phyloP scores from a whole-genome alignment of 2,888 invertebrate species.

The Strigamia maritima region DNA sequence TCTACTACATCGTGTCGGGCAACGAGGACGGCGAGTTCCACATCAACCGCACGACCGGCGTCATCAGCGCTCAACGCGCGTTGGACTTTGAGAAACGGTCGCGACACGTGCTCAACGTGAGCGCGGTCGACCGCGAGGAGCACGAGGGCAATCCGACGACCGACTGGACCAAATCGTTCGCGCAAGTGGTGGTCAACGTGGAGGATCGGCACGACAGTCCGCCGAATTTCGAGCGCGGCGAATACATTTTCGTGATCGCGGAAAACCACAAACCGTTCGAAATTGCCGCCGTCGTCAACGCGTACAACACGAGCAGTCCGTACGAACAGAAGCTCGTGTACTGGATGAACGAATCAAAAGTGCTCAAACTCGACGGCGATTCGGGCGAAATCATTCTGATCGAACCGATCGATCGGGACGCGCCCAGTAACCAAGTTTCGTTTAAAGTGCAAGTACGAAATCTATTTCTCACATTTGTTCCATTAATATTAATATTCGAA shows the following conservation, averaged over 20 bases:
- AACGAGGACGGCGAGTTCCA: slow-evolving; percentile 47
- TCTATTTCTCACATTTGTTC: background rate
- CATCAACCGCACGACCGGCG: slow-evolving; percentile 46
- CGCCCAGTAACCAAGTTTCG: slow-evolving; percentile 46
- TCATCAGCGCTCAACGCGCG: slow-evolving; percentile 44
- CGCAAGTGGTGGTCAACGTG: slow-evolving; percentile 46
- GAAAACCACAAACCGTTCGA: slow-evolving; percentile 45
- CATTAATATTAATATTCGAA: background rate
- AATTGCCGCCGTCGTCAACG: slow-evolving; percentile 46
- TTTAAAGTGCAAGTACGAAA: slow-evolving; percentile 45
- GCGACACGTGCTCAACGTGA: slow-evolving; percentile 46
- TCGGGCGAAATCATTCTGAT: slow-evolving; percentile 47
- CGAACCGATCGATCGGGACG: slow-evolving; percentile 46
- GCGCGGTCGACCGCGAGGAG: slow-evolving; percentile 46
- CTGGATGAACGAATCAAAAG: slow-evolving; percentile 44
- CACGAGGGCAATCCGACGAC: slow-evolving; percentile 46
- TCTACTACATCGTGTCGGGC: slow-evolving; percentile 62
- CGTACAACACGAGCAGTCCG: slow-evolving; percentile 45
- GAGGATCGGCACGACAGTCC: slow-evolving; percentile 47
- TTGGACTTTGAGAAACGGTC: slow-evolving; percentile 46
- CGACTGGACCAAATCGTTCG: slow-evolving; percentile 45
- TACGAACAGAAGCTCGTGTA: slow-evolving; percentile 47
- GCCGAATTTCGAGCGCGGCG: slow-evolving; percentile 46
- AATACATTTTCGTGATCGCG: slow-evolving; percentile 46
- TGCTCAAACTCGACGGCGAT: slow-evolving; percentile 45